phyloP scores from a whole-genome alignment of 2,797 vertebrate species.

The Novumbra hubbsi region DNA sequence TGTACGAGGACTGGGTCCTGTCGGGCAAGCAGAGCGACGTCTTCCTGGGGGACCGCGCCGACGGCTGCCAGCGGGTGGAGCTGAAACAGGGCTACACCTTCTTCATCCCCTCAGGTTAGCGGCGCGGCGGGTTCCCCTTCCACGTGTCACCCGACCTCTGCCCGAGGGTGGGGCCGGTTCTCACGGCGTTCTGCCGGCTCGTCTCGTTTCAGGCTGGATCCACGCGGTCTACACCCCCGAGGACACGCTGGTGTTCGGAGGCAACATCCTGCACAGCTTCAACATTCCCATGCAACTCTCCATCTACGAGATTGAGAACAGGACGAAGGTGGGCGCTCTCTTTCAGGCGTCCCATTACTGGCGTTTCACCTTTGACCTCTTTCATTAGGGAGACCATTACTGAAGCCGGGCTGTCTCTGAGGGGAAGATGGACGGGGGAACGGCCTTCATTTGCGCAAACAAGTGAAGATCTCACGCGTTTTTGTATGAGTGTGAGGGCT shows the following conservation, averaged over 20 bases:
- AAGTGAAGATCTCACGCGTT: background rate
- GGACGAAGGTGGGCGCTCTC: constrained; percentile 86
- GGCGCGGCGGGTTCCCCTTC: background rate
- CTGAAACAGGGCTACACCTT: constrained; percentile 94
- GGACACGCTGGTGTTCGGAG: constrained; percentile 96
- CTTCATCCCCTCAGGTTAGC: constrained; percentile 95
- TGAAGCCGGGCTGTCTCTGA: background rate
- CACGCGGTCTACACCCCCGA: constrained; percentile 96
- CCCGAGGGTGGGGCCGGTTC: background rate
- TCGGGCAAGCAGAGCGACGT: constrained; percentile 97
- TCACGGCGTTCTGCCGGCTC: constrained; percentile 3
- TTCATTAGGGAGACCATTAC: background rate
- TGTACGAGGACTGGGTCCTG: constrained; percentile 97
- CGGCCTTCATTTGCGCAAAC: background rate
- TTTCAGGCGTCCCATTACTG: background rate
- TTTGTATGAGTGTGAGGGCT: background rate
- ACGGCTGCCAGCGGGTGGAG: constrained; percentile 94
- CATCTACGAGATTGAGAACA: constrained; percentile 95
- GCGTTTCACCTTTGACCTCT: background rate
- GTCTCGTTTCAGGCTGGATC: constrained; percentile 86
- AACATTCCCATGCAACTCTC: constrained; percentile 99
- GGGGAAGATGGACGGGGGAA: background rate
- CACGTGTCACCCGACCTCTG: background rate
- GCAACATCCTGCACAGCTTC: constrained; percentile 98
- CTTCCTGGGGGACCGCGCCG: constrained; percentile 93